phyloP scores from a whole-genome alignment of 2,113 vertebrate species.

The Manacus vitellinus region DNA sequence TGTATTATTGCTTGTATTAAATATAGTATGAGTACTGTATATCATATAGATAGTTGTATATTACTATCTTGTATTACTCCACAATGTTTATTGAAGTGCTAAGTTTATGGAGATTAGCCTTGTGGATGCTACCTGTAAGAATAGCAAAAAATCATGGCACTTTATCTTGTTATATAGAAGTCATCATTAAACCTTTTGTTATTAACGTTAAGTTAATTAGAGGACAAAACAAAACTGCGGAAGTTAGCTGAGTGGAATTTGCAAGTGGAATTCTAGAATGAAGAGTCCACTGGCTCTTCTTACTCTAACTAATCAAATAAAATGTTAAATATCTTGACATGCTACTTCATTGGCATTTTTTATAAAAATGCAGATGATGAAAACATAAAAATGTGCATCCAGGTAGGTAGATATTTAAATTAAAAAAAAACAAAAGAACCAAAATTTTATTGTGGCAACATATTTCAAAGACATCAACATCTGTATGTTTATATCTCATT shows the following conservation, averaged over 20 bases:
- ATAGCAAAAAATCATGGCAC: neutral
- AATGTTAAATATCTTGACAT: neutral
- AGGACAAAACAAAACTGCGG: neutral
- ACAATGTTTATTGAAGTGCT: neutral
- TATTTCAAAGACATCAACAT: neutral
- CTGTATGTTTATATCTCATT: neutral
- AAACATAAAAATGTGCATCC: neutral
- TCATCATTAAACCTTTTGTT: neutral
- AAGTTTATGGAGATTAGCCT: neutral
- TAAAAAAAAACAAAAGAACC: neutral
- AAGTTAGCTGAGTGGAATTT: neutral
- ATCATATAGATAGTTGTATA: neutral
- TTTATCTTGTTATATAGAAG: neutral
- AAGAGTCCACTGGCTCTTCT: neutral
- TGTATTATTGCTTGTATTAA: neutral
- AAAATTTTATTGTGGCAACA: neutral
- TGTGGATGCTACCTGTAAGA: neutral
- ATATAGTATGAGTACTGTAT: neutral
- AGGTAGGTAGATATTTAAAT: neutral
- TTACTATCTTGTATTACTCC: neutral
- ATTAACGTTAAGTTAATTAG: neutral
- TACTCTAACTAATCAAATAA: neutral
- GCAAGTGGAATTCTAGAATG: neutral
- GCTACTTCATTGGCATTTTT: neutral
- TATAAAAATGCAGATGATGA: neutral